Percentiles rank a stretch among this genome's conserved stretches.
Conservation (phyloP, 30 jellyfish, hydroid and myxozoan species). For the Hydractinia symbiolongicarpus region DNA sequence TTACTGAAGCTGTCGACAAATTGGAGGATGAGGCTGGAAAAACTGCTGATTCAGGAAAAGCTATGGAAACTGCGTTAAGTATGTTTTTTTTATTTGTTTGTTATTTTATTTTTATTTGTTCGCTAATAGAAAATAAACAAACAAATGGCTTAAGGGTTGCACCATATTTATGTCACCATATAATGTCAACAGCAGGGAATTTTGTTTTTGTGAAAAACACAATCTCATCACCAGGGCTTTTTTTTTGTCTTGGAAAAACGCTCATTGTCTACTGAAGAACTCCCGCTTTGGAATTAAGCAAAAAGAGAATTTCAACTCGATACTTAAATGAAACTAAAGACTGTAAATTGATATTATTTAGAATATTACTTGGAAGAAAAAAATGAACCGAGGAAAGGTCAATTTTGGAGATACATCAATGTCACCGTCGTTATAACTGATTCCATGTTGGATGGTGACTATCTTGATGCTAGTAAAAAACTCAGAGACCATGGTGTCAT, state of each 20-base stretch:
- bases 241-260: no score
- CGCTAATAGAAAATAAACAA: no score
- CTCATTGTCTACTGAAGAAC: no score
- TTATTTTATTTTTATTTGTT: no score
- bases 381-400: slow-evolving; percentile 18
- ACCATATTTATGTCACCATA: not conserved
- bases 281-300: no score
- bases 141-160: no score
- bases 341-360: not conserved
- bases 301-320: no score
- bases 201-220: no score
- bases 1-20: slow-evolving; percentile 8
- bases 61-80: slow-evolving; percentile 29
- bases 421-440: slow-evolving; percentile 22
- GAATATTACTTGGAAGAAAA: slow-evolving; percentile 21
- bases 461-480: slow-evolving; percentile 14
- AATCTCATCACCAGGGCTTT: no score
- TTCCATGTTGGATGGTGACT: slow-evolving; percentile 19
- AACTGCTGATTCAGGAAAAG: slow-evolving; percentile 24
- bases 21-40: slow-evolving; percentile 38
- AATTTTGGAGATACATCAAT: slow-evolving; percentile 29
- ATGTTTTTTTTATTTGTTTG: no score
- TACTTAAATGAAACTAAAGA: no score
- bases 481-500: slow-evolving; percentile 36
- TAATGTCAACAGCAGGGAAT: no score